These are phyloP conservation scores for Patagioenas fasciata DNA, from an alignment of 2,113 vertebrate genomes.

Conservation along the genomic window DNA sequence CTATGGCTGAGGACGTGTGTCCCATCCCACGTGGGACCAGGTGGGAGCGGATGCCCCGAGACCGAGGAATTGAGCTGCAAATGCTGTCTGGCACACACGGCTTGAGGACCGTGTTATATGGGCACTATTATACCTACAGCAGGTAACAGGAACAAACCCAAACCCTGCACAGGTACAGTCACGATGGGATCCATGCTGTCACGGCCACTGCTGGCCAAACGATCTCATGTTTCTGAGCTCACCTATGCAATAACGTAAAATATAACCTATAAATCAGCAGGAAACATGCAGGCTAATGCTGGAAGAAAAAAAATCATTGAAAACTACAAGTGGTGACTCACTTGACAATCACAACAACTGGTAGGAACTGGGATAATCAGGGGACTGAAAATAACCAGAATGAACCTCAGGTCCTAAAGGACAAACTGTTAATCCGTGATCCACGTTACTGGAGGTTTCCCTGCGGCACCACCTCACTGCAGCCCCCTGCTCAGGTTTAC, in stretches of 20 bases:
- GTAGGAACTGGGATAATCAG: neutral
- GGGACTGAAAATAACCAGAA: neutral
- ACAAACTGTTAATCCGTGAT: neutral
- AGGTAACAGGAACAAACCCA: neutral
- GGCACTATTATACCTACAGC: fast-evolving
- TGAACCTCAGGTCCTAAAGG: neutral
- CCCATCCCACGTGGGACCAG: neutral
- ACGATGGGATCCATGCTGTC: neutral
- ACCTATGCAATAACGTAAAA: neutral
- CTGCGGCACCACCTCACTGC: neutral
- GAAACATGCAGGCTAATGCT: neutral
- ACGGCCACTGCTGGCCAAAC: neutral
- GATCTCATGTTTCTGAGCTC: neutral
- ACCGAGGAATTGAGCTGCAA: neutral
- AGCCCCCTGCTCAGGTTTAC: neutral
- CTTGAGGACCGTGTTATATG: neutral
- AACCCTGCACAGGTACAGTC: neutral
- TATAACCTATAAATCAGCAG: neutral
- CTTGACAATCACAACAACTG: neutral
- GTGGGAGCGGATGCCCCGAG: fast-evolving
- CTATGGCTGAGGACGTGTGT: neutral
- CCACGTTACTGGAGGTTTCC: neutral
- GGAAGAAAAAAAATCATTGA: neutral
- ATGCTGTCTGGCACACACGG: fast-evolving
- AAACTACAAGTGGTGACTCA: neutral